Base-by-base conservation (phyloP, 2,113 vertebrate genomes). In the Actinemys pallida region DNA sequence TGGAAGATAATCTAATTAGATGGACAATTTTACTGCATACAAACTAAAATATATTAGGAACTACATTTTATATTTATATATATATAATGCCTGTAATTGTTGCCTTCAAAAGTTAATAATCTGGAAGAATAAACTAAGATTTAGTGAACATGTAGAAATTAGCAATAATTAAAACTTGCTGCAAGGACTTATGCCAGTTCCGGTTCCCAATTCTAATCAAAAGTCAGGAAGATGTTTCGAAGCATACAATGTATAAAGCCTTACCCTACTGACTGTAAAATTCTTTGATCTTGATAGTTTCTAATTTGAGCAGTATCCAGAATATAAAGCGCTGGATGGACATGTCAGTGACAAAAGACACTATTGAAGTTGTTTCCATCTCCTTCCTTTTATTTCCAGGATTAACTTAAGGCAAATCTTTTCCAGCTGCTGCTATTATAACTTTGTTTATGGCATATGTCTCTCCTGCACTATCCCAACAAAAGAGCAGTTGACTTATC, bases 391-490 rank as follows among this genome's bases (percentile, higher is more conserved):
- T 82, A 57, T 72, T 88, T 95, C 86, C 39, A 42, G 83, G 86
- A 93, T 87, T 95, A 92, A 93, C 50, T 69, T 88, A 65, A 86
- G 56, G 53, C 69, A 76, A 85, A 81, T 87, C 76, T 95, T 91
- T 95, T 72, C 86, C 84, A 93, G 88, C 93, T 94, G 83, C 93
- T 96, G 87, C 89, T 96, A 95, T 89, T 85, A 54, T 96, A 92
- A 93, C 92, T 94, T 90, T 54, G 81, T 96, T 92, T 92, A 95
- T 96, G 94, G 94, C 94, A 62, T 94, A 35, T 96, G 90, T 96
- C 92, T 97, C 52, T 95, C 80, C 89, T 96, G 45, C 87, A 84
- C 72, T 96, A 31, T 90, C 84, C 88, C 76, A 90, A 20, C 0
- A 16, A 84, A 95, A 82, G 87, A 96, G 78, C 90, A 92, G 62